Evolutionary conservation across 2,888 invertebrate species (phyloP), one percentile per base, ranked within the genome.

Genomic region (Agrochola lota): DNA sequence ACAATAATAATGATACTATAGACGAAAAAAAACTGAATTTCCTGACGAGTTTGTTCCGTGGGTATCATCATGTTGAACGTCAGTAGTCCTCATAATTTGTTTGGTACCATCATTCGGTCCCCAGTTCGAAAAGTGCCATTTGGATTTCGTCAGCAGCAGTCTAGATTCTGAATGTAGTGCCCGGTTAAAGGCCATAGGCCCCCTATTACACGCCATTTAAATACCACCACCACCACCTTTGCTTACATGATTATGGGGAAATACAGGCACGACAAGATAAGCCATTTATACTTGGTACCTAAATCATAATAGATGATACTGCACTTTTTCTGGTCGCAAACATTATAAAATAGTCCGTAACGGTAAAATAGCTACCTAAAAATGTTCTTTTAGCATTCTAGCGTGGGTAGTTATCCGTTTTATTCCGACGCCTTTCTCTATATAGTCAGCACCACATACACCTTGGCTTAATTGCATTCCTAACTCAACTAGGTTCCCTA

Each of bases 391-490:
- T 6, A 60, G 11, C 1, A 30, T 69, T 71, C 40, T 30, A 52
- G 9, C 15, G 6, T n/a, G n/a, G n/a, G n/a, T 55, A 68, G 26
- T 40, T 52, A 59, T 60, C 46, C 40, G 7, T 59, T 75, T 72
- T 55, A 84, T 49, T 43, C 55, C 20, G 8, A 60, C 20, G 43
- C n/a, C 30, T 43, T 12, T 4, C 15, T 23, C 35, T 75, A 57
- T 60, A 40, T 62, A 67, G 35, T 66, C 15, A 12, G 7, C 52
- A 30, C 20, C 55, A 20, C 35, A 49, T 12, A 55, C 40, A 85
- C 72, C 76, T 82, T 60, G 52, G 30, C 60, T 76, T 76, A 83
- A 83, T 83, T 83, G 70, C 72, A 83, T 81, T 76, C 64, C 67
- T 76, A 67, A 71, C 55, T 85, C 62, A 72, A 85, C 70, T 71